A percentile compares a stretch with the other conserved stretches of the same genome.
Evolutionary conservation across 2,797 vertebrate genomes (phyloP).

Genomic region (Pyrocephalus nanus): DNA sequence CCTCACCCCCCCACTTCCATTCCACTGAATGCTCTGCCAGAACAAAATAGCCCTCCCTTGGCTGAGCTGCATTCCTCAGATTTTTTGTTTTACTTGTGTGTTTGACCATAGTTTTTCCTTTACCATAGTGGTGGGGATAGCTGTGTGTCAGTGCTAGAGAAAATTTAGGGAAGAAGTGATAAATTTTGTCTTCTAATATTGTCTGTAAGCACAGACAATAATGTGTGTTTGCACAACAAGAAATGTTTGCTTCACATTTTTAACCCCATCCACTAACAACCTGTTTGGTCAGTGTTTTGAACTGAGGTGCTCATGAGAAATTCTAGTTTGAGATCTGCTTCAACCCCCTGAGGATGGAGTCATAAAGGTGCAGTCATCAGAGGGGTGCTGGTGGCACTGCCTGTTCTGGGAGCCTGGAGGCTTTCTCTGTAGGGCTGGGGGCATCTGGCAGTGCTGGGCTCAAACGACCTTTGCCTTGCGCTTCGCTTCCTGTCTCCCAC

Average conservation of each 20-base stretch:
- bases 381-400: neutral
- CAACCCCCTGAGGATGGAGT: rapidly evolving
- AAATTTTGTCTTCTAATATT: neutral
- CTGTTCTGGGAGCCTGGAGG: rapidly evolving
- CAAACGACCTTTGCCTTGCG: rapidly evolving
- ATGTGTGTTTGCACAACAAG: neutral
- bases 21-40: neutral
- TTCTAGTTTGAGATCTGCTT: neutral
- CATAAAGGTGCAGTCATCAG: neutral
- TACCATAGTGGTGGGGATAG: neutral
- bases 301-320: neutral
- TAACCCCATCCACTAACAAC: neutral
- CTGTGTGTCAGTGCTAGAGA: neutral
- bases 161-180: neutral
- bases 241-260: neutral
- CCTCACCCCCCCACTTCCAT: neutral
- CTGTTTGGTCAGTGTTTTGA: neutral
- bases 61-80: slow-evolving; percentile 7
- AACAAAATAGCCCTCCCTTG: neutral
- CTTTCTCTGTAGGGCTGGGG: rapidly evolving
- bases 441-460: neutral
- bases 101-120: neutral
- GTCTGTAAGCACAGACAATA: neutral
- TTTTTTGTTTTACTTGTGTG: neutral
- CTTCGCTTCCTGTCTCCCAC: rapidly evolving